phyloP scores from a whole-genome alignment of 2,888 invertebrate species.

The Melieria omissa region DNA sequence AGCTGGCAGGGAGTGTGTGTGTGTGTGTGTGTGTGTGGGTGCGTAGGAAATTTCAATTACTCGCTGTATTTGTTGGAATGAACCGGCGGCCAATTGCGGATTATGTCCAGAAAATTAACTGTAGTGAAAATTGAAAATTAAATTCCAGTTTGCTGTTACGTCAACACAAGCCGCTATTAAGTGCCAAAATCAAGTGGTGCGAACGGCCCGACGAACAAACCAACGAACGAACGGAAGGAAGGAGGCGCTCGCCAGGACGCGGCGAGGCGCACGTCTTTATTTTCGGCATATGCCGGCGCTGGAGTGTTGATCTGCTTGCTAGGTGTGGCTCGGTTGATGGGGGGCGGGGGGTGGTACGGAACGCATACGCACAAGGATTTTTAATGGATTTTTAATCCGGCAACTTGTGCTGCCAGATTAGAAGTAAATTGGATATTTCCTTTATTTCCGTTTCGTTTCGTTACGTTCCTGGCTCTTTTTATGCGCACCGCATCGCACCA shows the following conservation, averaged over 20 bases:
- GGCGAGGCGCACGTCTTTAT: not conserved
- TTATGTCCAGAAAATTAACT: not conserved
- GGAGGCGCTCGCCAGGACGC: not conserved
- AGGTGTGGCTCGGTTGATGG: not conserved
- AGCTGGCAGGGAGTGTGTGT: not conserved
- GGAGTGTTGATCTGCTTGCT: not conserved
- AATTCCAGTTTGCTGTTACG: not conserved
- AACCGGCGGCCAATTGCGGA: too few species aligned
- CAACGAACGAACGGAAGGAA: not conserved
- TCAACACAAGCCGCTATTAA: conserved; percentile 1
- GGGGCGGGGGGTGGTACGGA: not conserved
- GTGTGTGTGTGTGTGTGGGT: not conserved
- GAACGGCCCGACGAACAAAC: not conserved
- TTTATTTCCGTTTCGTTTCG: conserved; percentile 18
- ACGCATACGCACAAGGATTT: conserved; percentile 35
- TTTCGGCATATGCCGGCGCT: not conserved
- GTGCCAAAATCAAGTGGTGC: not conserved
- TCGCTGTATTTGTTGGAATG: not conserved
- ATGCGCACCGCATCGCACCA: too few species aligned
- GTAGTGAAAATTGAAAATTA: conserved; percentile 46
- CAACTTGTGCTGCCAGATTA: conserved; percentile 41
- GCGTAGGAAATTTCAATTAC: not conserved
- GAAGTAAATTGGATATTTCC: conserved; percentile 47
- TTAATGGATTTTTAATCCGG: conserved; percentile 42
- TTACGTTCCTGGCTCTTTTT: conserved; percentile 4